Evolutionary conservation across 2,113 vertebrate species (phyloP).

Genomic region (Acanthisitta chloris): DNA sequence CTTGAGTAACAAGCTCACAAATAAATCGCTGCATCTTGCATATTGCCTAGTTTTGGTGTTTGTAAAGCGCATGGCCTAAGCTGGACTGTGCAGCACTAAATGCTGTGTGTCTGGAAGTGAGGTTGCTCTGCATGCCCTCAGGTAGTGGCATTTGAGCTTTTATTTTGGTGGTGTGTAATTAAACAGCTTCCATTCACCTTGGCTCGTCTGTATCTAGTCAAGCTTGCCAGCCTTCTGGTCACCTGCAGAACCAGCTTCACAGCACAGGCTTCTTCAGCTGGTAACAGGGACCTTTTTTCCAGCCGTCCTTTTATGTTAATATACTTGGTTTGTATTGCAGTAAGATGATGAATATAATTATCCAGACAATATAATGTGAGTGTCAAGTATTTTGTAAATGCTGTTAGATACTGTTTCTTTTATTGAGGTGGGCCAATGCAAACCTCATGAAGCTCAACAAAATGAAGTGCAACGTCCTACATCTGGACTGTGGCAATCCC

Average conservation of each 20-base stretch:
- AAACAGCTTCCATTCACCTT: not conserved
- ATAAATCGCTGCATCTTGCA: not conserved
- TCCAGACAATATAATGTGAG: not conserved
- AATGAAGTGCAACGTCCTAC: no score
- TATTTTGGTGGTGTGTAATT: not conserved
- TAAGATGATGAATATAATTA: not conserved
- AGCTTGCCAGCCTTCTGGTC: not conserved
- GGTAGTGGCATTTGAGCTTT: not conserved
- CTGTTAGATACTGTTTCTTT: not conserved
- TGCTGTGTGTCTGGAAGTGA: not conserved
- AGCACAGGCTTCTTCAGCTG: not conserved
- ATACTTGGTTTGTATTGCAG: not conserved
- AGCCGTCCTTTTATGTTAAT: not conserved
- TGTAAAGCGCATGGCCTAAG: not conserved
- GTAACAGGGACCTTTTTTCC: not conserved
- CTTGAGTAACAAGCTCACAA: not conserved
- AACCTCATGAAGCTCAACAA: no score
- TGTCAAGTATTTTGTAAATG: not conserved
- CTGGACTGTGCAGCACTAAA: not conserved
- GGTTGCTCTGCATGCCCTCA: not conserved
- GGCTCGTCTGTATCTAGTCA: not conserved
- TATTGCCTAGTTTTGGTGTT: not conserved
- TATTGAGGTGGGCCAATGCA: no score
- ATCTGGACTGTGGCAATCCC: no score
- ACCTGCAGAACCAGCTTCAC: not conserved